Percentiles rank a stretch among this genome's conserved stretches.
These are phyloP conservation scores for Cyprinella venusta DNA, from an alignment of 2,797 vertebrate genomes.

Conservation along the genomic window DNA sequence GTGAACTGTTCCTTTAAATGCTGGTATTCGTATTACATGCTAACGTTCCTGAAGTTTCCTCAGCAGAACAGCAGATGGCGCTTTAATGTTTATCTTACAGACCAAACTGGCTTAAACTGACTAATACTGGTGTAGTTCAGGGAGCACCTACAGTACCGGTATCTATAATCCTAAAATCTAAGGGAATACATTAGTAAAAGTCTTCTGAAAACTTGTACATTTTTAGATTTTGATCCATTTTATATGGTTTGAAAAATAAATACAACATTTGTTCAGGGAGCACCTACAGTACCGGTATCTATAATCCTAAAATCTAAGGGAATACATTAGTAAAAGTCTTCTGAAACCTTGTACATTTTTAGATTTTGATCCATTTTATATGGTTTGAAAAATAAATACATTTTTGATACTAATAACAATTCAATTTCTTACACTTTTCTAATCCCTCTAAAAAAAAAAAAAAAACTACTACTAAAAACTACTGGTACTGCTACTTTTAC, in stretches of 20 bases:
- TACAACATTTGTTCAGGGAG: too few species aligned
- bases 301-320: too few species aligned
- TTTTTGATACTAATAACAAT: not conserved
- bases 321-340: too few species aligned
- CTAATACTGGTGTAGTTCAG: conserved; percentile 3
- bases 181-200: not conserved
- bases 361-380: not conserved
- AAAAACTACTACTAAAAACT: not conserved
- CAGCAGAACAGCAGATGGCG: conserved; percentile 6
- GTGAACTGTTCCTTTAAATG: conserved; percentile 5
- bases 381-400: not conserved
- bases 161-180: conserved; percentile 25
- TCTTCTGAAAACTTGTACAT: not conserved
- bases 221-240: not conserved
- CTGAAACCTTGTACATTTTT: not conserved
- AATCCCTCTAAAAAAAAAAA: not conserved
- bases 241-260: not conserved
- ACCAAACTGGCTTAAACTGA: conserved; percentile 42
- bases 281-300: too few species aligned
- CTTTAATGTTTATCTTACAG: conserved; percentile 15
- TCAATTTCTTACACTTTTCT: not conserved
- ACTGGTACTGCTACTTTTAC: not conserved
- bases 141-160: not conserved
- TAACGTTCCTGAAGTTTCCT: not conserved
- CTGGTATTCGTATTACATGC: not conserved